Evolutionary conservation across 2,888 invertebrate species (phyloP).

Genomic region (Cephus nigrinus): DNA sequence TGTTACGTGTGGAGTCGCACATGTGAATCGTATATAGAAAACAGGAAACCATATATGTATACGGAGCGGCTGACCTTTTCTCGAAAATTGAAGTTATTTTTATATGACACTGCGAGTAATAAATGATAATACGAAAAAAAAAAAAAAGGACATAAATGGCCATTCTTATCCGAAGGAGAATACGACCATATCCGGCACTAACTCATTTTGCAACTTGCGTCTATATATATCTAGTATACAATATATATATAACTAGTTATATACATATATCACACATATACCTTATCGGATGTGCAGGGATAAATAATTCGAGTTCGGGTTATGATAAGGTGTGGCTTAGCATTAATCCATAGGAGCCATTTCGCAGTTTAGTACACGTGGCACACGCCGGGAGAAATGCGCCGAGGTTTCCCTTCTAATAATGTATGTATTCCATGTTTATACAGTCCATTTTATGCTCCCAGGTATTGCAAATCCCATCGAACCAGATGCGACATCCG

Average conservation of each 20-base stretch:
- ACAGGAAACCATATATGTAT: too few species aligned
- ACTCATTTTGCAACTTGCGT: background rate
- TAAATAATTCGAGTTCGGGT: constrained; percentile 35
- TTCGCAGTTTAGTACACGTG: background rate
- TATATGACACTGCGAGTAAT: constrained; percentile 26
- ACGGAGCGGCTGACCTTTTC: background rate
- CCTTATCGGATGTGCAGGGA: background rate
- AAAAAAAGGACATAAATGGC: background rate
- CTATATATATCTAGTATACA: too few species aligned
- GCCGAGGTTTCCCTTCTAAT: background rate
- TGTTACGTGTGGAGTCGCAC: too few species aligned
- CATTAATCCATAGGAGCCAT: constrained; percentile 38
- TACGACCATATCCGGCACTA: background rate
- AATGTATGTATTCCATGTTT: background rate
- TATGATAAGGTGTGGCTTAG: constrained; percentile 51
- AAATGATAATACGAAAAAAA: background rate
- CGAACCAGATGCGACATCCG: constrained; percentile 48
- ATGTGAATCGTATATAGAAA: too few species aligned
- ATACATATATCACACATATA: background rate
- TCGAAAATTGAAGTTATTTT: constrained; percentile 44
- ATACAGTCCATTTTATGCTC: constrained; percentile 21
- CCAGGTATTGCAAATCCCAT: constrained; percentile 44
- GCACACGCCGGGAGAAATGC: background rate
- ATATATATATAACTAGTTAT: background rate
- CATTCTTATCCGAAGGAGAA: background rate